Evolutionary conservation across 30 jellyfish, hydroid and myxozoan species (phyloP).

Genomic region (Rhopilema esculentum): DNA sequence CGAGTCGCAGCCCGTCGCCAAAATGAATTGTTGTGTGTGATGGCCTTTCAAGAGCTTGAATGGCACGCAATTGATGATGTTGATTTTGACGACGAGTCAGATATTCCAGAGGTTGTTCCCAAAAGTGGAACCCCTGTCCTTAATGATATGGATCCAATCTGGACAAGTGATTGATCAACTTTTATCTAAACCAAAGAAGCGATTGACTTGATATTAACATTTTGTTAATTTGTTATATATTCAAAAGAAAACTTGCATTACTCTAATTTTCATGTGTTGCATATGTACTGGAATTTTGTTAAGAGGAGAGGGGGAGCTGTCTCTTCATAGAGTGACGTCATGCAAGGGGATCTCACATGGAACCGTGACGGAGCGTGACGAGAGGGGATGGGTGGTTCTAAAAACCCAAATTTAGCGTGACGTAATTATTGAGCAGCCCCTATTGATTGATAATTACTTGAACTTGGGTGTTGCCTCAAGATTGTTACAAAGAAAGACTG

Average conservation of each 20-base stretch:
- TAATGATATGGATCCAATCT: slow-evolving; percentile 49
- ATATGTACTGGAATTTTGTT: slow-evolving; percentile 17
- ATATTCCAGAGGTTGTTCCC: slow-evolving; percentile 61
- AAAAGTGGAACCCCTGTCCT: slow-evolving; percentile 38
- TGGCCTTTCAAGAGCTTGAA: slow-evolving; percentile 69
- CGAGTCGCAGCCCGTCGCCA: slow-evolving; percentile 71
- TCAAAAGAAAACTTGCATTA: slow-evolving; percentile 42
- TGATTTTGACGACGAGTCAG: slow-evolving; percentile 64
- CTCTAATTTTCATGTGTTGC: slow-evolving; percentile 35
- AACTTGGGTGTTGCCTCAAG: no score
- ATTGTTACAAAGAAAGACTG: no score
- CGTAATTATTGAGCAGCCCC: no score
- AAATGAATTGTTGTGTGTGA: slow-evolving; percentile 69
- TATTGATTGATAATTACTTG: no score
- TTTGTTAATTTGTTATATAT: slow-evolving; percentile 34
- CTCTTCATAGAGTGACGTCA: slow-evolving; percentile 27
- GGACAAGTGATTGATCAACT: slow-evolving; percentile 43
- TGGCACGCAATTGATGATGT: slow-evolving; percentile 61
- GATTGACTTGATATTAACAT: slow-evolving; percentile 44
- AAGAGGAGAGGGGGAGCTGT: slow-evolving; percentile 18
- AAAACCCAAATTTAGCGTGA: slow-evolving; percentile 13
- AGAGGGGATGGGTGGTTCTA: slow-evolving; percentile 41
- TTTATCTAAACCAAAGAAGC: slow-evolving; percentile 31
- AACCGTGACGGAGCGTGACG: neutral
- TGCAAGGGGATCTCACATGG: slow-evolving; percentile 21